Base-by-base conservation (phyloP, 2,113 vertebrate species). In the Lepus timidus region DNA sequence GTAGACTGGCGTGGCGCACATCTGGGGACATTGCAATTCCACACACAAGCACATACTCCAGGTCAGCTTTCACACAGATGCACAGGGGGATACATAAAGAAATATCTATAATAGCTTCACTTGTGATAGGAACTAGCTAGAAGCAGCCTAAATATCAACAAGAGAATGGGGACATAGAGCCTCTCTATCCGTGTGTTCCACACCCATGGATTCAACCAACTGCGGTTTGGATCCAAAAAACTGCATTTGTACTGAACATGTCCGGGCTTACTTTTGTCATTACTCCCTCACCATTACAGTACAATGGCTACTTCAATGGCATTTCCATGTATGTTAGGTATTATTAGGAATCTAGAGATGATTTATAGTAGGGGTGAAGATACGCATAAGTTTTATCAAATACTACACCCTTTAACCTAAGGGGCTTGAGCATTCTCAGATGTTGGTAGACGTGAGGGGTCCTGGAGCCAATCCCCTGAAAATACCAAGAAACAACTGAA, bases 41-140 rank as follows among this genome's bases (percentile, higher is more conserved):
- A 87, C 92, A 90, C 93, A 93, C 90, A 85, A 62, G 81, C 2
- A 52, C 17, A 33, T 20, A 65, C 58, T 44, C 80, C 73, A 90
- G 90, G 81, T 95, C 89, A 91, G 95, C 22, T 58, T 79, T 65
- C 76, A 92, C 85, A 88, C 49, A 70, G 64, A 79, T 1, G 13
- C 33, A 85, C 74, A 88, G 51, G 61, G 44, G 90, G 96, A 85
- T 12, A 81, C 7, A 49, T 8, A 25, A 52, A 85, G 81, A 36
- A 81, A 79, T 83, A 83, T 23, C 88, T 52, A 94, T 11, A 61
- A 68, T 19, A 76, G 82, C 80, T 68, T 9, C 31, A 84, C 62
- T 87, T 61, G 31, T 73, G 29, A 76, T 52, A 78, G 76, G 3
- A 86, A 39, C 51, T 68, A 80, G 70, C 31, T 74, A 90, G 71